phyloP scores from a whole-genome alignment of 2,113 vertebrate species.

The Corydoras sp. region DNA sequence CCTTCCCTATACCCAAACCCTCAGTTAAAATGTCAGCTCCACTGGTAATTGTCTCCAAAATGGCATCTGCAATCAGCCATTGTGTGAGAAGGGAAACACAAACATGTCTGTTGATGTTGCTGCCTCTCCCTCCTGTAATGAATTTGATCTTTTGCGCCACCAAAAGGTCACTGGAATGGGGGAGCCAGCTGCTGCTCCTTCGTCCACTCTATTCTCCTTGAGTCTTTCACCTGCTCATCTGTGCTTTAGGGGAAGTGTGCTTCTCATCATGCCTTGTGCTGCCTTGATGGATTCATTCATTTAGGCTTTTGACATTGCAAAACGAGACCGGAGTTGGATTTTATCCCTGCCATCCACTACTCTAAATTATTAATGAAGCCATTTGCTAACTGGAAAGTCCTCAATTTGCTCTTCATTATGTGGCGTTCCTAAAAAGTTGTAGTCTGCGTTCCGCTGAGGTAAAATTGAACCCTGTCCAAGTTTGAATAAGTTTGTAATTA shows the following conservation, averaged over 20 bases:
- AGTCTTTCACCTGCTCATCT: constrained; percentile 2
- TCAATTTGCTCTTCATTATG: constrained; percentile 36
- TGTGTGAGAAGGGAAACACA: constrained; percentile 45
- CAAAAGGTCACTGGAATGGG: constrained; percentile 45
- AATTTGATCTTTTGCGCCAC: constrained; percentile 45
- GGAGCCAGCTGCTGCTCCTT: constrained; percentile 34
- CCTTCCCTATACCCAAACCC: constrained; percentile 23
- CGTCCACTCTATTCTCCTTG: constrained; percentile 19
- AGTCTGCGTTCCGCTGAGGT: constrained; percentile 35
- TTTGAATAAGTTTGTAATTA: constrained; percentile 39
- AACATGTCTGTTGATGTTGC: constrained; percentile 44
- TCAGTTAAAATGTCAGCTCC: constrained; percentile 36
- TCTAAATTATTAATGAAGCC: constrained; percentile 50
- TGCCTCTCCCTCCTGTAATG: constrained; percentile 39
- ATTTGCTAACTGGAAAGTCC: constrained; percentile 43
- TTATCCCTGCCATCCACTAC: constrained; percentile 45
- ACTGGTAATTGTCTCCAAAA: constrained; percentile 46
- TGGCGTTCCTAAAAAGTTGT: constrained; percentile 21
- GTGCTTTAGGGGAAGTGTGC: background rate
- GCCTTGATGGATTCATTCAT: constrained; percentile 48
- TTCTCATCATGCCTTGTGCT: constrained; percentile 20
- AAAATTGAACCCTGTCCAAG: constrained; percentile 42
- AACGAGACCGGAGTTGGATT: constrained; percentile 45
- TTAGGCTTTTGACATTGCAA: constrained; percentile 47
- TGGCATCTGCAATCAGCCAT: constrained; percentile 46